A percentile compares a stretch with the other conserved stretches of the same genome.
phyloP scores from a whole-genome alignment of 2,888 invertebrate genomes.

The Temnothorax rugatulus region DNA sequence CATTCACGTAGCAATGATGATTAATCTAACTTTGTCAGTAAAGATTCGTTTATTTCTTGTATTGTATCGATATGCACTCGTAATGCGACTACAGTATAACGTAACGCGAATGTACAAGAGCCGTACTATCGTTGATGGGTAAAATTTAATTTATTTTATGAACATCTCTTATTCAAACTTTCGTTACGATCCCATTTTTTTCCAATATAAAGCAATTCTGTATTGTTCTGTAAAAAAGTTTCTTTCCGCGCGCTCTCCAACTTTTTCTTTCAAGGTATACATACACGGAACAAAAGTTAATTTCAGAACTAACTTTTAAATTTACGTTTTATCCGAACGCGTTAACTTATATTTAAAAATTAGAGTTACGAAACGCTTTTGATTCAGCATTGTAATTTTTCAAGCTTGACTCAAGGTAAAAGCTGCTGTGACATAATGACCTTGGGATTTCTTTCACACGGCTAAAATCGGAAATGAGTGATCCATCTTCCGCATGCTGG shows the following conservation, averaged over 20 bases:
- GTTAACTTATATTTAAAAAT: constrained; percentile 18
- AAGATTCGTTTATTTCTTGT: background rate
- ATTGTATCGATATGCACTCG: constrained; percentile 41
- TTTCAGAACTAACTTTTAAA: constrained; percentile 20
- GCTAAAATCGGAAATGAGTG: constrained; percentile 48
- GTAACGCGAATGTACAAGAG: background rate
- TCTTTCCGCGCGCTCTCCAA: background rate
- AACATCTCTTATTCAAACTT: constrained; percentile 4
- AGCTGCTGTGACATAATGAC: background rate
- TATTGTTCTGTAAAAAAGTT: background rate
- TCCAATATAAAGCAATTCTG: background rate
- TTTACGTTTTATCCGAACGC: background rate
- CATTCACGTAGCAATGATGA: background rate
- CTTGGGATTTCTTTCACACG: constrained; percentile 47
- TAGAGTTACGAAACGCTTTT: background rate
- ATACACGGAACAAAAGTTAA: background rate
- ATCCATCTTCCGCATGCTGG: constrained; percentile 69
- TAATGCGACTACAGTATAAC: background rate
- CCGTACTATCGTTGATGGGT: background rate
- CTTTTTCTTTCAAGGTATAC: background rate
- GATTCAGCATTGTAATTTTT: constrained; percentile 17
- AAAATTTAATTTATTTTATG: background rate
- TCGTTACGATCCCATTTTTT: background rate
- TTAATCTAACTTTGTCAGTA: constrained; percentile 60
- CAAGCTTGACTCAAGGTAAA: constrained; percentile 3